These are phyloP conservation scores for Meta bourneti DNA, from an alignment of 2,888 invertebrate genomes.

Conservation along the genomic window DNA sequence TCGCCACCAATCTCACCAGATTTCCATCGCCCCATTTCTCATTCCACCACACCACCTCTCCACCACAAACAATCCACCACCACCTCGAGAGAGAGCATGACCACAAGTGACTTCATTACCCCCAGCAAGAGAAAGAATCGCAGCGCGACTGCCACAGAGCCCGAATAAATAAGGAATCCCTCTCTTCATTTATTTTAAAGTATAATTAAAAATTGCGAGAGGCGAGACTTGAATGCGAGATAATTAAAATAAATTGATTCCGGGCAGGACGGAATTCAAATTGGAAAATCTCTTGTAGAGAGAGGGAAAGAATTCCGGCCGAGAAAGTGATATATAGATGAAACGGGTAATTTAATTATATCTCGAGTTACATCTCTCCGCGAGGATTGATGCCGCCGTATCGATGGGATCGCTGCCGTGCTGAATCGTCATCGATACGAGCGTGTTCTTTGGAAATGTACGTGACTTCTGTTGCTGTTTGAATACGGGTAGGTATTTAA, in stretches of 20 bases:
- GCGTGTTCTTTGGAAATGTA: too few relatives aligned
- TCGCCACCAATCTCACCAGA: too few relatives aligned
- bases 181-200: conserved; percentile 53
- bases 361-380: background rate
- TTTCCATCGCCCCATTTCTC: background rate
- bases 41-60: background rate
- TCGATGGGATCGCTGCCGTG: background rate
- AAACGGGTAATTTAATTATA: background rate
- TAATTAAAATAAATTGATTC: conserved; percentile 62
- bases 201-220: conserved; percentile 49
- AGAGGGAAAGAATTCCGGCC: background rate
- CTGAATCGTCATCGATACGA: too few relatives aligned
- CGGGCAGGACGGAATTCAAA: background rate
- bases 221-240: conserved; percentile 4
- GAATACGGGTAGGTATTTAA: too few relatives aligned
- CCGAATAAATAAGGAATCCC: background rate
- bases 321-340: background rate
- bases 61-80: too few relatives aligned
- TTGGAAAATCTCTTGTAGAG: background rate
- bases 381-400: background rate
- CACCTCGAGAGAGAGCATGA: background rate
- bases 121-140: conserved; percentile 1
- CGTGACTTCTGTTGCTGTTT: too few relatives aligned
- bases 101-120: conserved; percentile 53
- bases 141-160: conserved; percentile 4